Base-by-base conservation (phyloP, 1,140 invertebrate genomes). In the Atopsyche davidsoni region DNA sequence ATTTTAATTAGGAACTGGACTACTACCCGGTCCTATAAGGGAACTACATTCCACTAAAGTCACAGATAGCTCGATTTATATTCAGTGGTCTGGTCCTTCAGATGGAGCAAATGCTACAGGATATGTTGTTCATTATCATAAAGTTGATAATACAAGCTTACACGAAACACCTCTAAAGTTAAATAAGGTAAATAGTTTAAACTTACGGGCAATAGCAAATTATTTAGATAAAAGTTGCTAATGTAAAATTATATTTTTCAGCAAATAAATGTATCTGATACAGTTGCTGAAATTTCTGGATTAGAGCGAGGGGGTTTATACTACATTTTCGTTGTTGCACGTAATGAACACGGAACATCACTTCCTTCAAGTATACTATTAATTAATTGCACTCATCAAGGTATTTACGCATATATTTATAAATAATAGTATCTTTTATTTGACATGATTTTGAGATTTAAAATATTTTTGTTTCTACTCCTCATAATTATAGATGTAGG, bases 291-390 rank as follows among this genome's bases (percentile, higher is more conserved):
- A 41, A 62, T 89, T 14, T 75, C 69, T 2, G 68, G 75, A 51
- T 72, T 91, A 53, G 80, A 84, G 49, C 66, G 71, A 16, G 78
- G 79, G 58, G 72, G 74, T 39, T 73, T 81, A 17, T 90, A 90
- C 68, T 82, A 84, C 60, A 77, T 89, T 54, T 87, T 86, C 64
- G 86, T 89, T 36, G 79, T 89, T 24, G 76, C 85, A 1, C 66
- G 74, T 57, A 89, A 89, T 64, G 68, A 77, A 36, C 78, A 83
- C 62, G 87, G 87, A 2, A 79, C 79, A 18, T 89, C 87, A 4
- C 66, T 89, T 35, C 86, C 87, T 9, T 87, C 87, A 3, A 86
- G 87, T 21, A 79, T 89, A 58, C 68, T 89, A n/a, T 72, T 85
- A 49, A 75, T 90, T 44, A 87, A 86, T 60, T 72, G 83, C 17